phyloP scores from a whole-genome alignment of 2,113 vertebrate species.

The Columbina picui region DNA sequence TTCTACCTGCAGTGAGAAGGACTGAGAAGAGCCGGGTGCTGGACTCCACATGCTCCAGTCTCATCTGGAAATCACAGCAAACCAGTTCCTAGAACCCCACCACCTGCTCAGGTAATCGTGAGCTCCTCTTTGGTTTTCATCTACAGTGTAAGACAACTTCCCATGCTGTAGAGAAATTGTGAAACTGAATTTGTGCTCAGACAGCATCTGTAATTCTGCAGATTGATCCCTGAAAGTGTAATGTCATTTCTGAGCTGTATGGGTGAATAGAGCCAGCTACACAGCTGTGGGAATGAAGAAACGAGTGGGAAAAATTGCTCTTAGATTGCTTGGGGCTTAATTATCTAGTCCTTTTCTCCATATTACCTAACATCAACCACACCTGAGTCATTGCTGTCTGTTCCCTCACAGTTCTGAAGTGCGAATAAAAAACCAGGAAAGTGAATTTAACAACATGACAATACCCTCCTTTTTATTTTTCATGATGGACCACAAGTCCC shows the following conservation, averaged over 20 bases:
- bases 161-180: not conserved
- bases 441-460: not conserved
- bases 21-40: not conserved
- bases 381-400: not conserved
- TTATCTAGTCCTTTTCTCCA: not conserved
- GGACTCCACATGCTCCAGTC: not conserved
- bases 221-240: not conserved
- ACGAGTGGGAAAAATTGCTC: not conserved
- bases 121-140: not conserved
- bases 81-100: rapidly evolving
- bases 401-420: not conserved
- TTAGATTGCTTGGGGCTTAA: not conserved
- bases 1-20: not conserved
- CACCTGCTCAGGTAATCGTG: not conserved
- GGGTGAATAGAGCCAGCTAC: not conserved
- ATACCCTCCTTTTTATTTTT: not conserved
- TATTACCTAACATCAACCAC: not conserved
- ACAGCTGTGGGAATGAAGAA: not conserved
- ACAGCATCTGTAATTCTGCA: not conserved
- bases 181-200: not conserved
- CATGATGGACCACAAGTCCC: not conserved
- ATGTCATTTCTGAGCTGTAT: not conserved
- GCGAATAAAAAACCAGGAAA: not conserved
- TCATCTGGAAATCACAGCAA: not conserved
- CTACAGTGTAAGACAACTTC: not conserved